A percentile compares a stretch with the other conserved stretches of the same genome.
These are phyloP conservation scores for Mya arenaria DNA, from an alignment of 1,140 invertebrate species.

Conservation along the genomic window DNA sequence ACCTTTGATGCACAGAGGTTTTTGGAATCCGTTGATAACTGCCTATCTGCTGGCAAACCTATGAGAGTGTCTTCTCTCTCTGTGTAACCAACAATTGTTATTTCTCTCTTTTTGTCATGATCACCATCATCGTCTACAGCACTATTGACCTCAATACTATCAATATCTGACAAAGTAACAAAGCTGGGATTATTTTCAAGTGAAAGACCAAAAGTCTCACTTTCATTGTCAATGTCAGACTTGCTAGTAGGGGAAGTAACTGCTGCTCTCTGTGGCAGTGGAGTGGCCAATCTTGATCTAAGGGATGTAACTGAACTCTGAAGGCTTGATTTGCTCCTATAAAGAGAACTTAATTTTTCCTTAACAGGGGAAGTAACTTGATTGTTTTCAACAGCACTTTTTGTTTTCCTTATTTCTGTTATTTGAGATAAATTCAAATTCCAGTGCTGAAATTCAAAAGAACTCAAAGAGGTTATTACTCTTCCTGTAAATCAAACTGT, in stretches of 20 bases:
- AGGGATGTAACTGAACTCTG: background rate
- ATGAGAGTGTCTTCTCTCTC: no score
- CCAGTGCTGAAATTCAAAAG: no score
- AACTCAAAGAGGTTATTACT: no score
- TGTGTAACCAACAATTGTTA: background rate
- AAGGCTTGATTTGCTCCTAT: no score
- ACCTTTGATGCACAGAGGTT: conserved; percentile 30
- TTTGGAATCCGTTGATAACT: conserved; percentile 8
- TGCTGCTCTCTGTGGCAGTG: background rate
- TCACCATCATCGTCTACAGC: no score
- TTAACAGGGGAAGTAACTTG: no score
- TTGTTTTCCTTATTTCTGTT: no score
- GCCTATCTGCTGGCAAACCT: background rate
- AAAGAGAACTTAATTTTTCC: no score
- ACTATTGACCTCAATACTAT: background rate
- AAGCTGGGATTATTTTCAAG: background rate
- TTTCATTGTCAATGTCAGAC: background rate
- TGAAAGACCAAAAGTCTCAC: background rate
- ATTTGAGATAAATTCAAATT: no score
- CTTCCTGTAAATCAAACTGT: no score
- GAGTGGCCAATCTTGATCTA: background rate
- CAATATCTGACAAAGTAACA: background rate
- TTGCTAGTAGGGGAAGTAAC: background rate
- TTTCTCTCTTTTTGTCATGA: no score
- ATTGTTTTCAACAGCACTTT: no score